Conservation (phyloP, 1,140 invertebrate genomes). For the Eueides isabella region DNA sequence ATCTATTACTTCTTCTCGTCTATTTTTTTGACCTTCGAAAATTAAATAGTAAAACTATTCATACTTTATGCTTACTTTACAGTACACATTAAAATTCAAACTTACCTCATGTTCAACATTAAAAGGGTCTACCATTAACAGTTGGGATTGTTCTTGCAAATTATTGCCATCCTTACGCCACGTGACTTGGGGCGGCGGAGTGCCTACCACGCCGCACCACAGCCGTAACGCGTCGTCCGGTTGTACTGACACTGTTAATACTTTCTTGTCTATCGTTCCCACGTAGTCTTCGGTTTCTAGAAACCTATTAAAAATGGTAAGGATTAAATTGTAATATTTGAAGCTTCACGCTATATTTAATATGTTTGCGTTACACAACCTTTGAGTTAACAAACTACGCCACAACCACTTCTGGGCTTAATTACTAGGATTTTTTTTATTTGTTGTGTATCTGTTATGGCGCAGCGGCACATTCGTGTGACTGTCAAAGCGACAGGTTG, state of each 20-base stretch:
- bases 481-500: too few relatives aligned
- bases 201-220: constrained; percentile 85
- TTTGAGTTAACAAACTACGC: too few relatives aligned
- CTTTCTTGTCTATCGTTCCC: constrained; percentile 54
- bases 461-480: too few relatives aligned
- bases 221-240: constrained; percentile 62
- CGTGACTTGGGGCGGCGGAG: constrained; percentile 83
- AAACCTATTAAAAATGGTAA: constrained; percentile 48
- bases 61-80: too few relatives aligned
- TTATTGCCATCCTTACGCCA: constrained; percentile 81
- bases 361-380: too few relatives aligned
- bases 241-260: constrained; percentile 55
- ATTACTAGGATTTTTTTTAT: too few relatives aligned
- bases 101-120: constrained; percentile 64
- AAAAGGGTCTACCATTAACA: constrained; percentile 58
- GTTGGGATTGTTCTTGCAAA: constrained; percentile 47
- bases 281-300: constrained; percentile 69
- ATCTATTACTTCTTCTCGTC: too few relatives aligned
- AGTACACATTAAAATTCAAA: not conserved
- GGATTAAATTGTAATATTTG: not conserved
- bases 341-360: not conserved
- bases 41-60: too few relatives aligned
- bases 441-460: too few relatives aligned
- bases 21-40: too few relatives aligned
- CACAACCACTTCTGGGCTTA: too few relatives aligned